Base-by-base conservation (phyloP, 2,113 vertebrate species). In the Tetrax tetrax region DNA sequence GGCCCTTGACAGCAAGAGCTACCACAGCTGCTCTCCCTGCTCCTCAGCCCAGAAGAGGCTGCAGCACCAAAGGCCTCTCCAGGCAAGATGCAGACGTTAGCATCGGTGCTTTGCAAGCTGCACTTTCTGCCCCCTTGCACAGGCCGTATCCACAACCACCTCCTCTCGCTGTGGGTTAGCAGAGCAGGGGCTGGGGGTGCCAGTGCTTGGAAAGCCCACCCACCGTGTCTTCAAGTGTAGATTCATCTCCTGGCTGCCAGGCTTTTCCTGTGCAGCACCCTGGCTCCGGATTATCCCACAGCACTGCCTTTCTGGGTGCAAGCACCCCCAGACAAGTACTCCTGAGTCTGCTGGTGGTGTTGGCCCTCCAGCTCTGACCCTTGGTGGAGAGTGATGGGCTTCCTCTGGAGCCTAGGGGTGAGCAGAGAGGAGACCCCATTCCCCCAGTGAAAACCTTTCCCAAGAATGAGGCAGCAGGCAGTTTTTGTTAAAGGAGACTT, bases 401-500 rank as follows among this genome's bases (percentile, higher is more conserved):
- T 41, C 35, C 27, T 47, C 8, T 11, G 33, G 27, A 57, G 35
- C 6, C 6, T 45, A 27, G 31, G 31, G 19, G 3, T 4, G 29
- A 63, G 43, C 38, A 22, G 6, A n/a, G n/a, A 47, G 74, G 50
- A 90, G 23, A 25, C 3, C 27, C 9, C 47, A 25, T 38, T 6
- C 8, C 21, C 23, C 4, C 29, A 6, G 14, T 5, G 21, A 35
- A 83, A 70, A 11, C 9, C 15, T 7, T 43, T 38, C 38, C 76
- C 82, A 93, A 75, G 60, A 60, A 94, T 0, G 6, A 94, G 61
- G 72, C 63, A 80, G 17, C 12, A 16, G 27, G 22, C 60, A 82
- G 69, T 22, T 84, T 66, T 64, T 90, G 86, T 63, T 90, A 94
- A 92, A 95, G 83, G 75, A 92, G 10, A 60, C 33, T 96, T 97